These are phyloP conservation scores for Scaptomyza montana DNA, from an alignment of 1,140 invertebrate species.

Conservation along the genomic window DNA sequence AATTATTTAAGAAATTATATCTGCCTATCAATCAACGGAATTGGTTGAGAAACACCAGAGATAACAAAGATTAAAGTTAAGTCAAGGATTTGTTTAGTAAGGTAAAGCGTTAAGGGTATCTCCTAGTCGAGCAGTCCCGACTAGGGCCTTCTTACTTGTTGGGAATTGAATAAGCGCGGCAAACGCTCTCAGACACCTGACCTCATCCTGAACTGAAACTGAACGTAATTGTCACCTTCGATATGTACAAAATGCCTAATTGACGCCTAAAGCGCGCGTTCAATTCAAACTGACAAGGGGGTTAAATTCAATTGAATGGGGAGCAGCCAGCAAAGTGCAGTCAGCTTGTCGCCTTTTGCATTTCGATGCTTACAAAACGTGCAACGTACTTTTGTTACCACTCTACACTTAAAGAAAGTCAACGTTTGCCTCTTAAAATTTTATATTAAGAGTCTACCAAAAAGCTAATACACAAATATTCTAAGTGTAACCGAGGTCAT, in stretches of 20 bases:
- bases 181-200: constrained; percentile 27
- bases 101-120: too few relatives aligned
- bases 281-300: constrained; percentile 25
- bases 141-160: constrained; percentile 15
- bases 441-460: too few relatives aligned
- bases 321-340: constrained; percentile 15
- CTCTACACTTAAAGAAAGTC: background rate
- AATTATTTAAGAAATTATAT: too few relatives aligned
- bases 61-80: too few relatives aligned
- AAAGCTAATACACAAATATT: too few relatives aligned
- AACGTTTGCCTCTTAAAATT: too few relatives aligned
- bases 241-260: constrained; percentile 74
- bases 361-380: background rate
- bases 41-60: too few relatives aligned
- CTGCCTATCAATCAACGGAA: too few relatives aligned
- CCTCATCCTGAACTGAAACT: constrained; percentile 1
- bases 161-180: constrained; percentile 35
- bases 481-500: background rate
- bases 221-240: constrained; percentile 65
- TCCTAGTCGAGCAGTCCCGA: too few relatives aligned
- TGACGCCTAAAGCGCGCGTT: constrained; percentile 53
- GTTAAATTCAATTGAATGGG: constrained; percentile 4
- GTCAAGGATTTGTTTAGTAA: too few relatives aligned
- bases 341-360: constrained; percentile 17
- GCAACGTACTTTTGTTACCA: constrained; percentile 3